These are phyloP conservation scores for Cryptocheilus praepositus DNA, from an alignment of 2,888 invertebrate species.

Conservation along the genomic window DNA sequence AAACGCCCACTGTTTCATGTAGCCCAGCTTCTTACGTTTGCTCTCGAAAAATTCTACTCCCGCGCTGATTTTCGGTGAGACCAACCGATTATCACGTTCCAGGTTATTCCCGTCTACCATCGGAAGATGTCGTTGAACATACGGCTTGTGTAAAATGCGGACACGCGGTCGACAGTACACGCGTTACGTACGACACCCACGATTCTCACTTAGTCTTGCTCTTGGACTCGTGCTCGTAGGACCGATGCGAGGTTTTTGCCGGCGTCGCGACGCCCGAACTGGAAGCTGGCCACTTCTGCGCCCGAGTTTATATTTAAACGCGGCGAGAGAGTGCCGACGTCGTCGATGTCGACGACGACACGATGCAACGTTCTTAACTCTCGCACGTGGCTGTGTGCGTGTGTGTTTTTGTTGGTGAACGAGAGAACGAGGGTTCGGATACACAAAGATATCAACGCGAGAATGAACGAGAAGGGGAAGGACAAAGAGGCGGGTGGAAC, in stretches of 20 bases:
- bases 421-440: not conserved
- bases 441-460: not conserved
- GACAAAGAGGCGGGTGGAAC: not conserved
- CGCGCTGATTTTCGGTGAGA: no score
- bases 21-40: no score
- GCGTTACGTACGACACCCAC: no score
- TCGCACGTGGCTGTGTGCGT: not conserved
- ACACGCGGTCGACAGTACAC: no score
- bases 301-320: constrained; percentile 73
- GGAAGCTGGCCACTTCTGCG: constrained; percentile 65
- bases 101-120: no score
- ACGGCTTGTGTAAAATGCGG: no score
- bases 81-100: not conserved
- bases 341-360: constrained; percentile 28
- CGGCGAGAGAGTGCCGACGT: constrained; percentile 23
- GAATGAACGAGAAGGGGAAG: not conserved
- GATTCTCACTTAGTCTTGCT: no score
- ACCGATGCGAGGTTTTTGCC: constrained; percentile 17
- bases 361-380: constrained; percentile 1
- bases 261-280: constrained; percentile 66
- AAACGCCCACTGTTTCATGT: no score
- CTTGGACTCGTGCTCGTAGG: constrained; percentile 4
- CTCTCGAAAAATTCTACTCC: no score
- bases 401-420: not conserved
- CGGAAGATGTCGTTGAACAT: no score